These are phyloP conservation scores for Achroia grisella DNA, from an alignment of 1,140 invertebrate species.

Conservation along the genomic window DNA sequence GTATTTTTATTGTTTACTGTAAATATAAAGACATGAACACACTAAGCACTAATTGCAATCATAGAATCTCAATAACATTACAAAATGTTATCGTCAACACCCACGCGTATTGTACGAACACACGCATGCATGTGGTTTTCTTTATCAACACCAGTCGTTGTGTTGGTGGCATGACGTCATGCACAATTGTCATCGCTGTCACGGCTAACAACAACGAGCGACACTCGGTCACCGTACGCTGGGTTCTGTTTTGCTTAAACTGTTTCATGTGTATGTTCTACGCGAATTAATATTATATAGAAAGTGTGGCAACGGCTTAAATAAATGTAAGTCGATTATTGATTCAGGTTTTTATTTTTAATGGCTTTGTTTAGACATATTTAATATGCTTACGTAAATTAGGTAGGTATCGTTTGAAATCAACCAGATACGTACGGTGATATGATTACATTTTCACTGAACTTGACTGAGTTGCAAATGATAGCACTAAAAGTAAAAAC, in stretches of 20 bases:
- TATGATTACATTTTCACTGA: conserved; percentile 56
- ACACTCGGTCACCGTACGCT: conserved; percentile 41
- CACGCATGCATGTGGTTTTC: conserved; percentile 41
- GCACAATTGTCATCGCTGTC: conserved; percentile 62
- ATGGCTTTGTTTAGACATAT: too few relatives aligned
- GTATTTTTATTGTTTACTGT: too few relatives aligned
- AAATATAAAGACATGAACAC: too few relatives aligned
- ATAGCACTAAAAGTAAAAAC: too few relatives aligned
- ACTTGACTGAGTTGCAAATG: conserved; percentile 44
- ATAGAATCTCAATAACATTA: too few relatives aligned
- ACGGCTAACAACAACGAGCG: conserved; percentile 59
- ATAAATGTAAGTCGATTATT: conserved; percentile 7
- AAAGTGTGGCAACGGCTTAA: conserved; percentile 1
- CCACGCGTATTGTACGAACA: conserved; percentile 25
- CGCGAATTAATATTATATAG: too few relatives aligned
- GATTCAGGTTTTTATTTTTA: conserved; percentile 10
- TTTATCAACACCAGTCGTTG: conserved; percentile 37
- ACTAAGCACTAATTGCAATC: too few relatives aligned
- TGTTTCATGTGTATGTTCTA: too few relatives aligned
- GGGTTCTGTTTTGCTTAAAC: conserved; percentile 10
- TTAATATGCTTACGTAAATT: too few relatives aligned
- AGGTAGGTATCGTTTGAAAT: too few relatives aligned
- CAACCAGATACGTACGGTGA: too few relatives aligned
- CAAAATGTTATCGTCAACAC: conserved; percentile 28
- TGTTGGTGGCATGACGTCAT: conserved; percentile 57